Base-by-base conservation (phyloP, 64 coral and sea anemone genomes). In the Dendronephthya gigantea region DNA sequence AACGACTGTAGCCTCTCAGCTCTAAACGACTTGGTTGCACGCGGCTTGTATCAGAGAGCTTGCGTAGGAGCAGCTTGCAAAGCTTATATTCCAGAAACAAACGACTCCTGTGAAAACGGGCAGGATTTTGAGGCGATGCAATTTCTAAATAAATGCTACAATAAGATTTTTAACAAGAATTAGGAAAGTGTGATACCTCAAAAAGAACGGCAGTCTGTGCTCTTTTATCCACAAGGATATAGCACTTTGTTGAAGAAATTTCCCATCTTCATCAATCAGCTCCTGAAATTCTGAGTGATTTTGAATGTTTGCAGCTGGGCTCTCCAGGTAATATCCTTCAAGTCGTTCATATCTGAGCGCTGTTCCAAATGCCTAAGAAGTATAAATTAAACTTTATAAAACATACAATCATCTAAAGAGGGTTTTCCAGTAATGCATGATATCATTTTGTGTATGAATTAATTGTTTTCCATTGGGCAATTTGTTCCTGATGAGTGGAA, bases 61-160 rank as follows among this genome's bases (percentile, higher is more conserved):
- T 98, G 15, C 95, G 95, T 11, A 98, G 48, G 25, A 98, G 92
- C 13, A 98, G 56, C 62, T 92, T 92, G 43, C 95, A 98, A 13
- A 98, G 85, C 48, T 98, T 98, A 89, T 89, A 98, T 48, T 98
- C 92, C 41, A 91, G 92, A 45, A 87, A 98, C 0, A 93, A 84
- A 19, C 70, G 86, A 43, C 92, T 98, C 56, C 95, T 98, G 47
- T 75, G 35, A 45, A 29, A 29, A 75, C 82, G 75, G 43, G 70
- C 33, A 65, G 17, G 6, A 62, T 62, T 22, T 62, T 62, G 19
- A 27, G 25, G n/a, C n/a, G n/a, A n/a, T n/a, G n/a, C n/a, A n/a
- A n/a, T n/a, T n/a, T n/a, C n/a, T n/a, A n/a, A n/a, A n/a, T n/a
- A n/a, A n/a, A 45, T 45, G 41, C 41, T 45, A 11, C 11, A 6